Percentiles rank a stretch among this genome's conserved stretches.
These are phyloP conservation scores for Cirrhinus mrigala DNA, from an alignment of 2,797 vertebrate species.

Conservation along the genomic window DNA sequence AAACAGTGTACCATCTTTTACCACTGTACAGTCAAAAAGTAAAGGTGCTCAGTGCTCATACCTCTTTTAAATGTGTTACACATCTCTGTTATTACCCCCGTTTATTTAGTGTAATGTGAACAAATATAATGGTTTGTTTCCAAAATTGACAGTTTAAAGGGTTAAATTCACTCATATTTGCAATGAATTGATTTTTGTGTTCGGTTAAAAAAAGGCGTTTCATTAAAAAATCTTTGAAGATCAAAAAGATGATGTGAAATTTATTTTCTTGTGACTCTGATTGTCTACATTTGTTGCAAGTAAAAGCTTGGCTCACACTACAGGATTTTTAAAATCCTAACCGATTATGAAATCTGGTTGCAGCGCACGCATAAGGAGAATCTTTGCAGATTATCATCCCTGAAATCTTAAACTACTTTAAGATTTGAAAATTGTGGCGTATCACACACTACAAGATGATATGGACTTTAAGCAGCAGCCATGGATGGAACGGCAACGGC, in stretches of 20 bases:
- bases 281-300: neutral
- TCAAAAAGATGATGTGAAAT: neutral
- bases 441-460: no score
- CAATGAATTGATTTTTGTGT: neutral
- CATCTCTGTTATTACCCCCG: neutral
- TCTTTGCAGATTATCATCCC: no score
- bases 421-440: no score
- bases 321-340: no score
- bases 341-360: no score
- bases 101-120: slow-evolving; percentile 5
- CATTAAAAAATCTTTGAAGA: neutral
- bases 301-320: no score
- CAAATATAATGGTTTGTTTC: neutral
- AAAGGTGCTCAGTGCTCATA: slow-evolving; percentile 20
- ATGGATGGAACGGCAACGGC: no score
- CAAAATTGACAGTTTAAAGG: neutral
- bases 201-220: neutral
- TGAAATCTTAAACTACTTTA: no score
- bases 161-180: neutral
- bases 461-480: no score
- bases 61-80: slow-evolving; percentile 8
- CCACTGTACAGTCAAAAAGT: slow-evolving; percentile 11
- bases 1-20: neutral
- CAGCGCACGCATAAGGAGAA: no score
- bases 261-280: neutral